A percentile compares a stretch with the other conserved stretches of the same genome.
These are phyloP conservation scores for Natrix natrix DNA, from an alignment of 2,797 vertebrate genomes.

Conservation along the genomic window DNA sequence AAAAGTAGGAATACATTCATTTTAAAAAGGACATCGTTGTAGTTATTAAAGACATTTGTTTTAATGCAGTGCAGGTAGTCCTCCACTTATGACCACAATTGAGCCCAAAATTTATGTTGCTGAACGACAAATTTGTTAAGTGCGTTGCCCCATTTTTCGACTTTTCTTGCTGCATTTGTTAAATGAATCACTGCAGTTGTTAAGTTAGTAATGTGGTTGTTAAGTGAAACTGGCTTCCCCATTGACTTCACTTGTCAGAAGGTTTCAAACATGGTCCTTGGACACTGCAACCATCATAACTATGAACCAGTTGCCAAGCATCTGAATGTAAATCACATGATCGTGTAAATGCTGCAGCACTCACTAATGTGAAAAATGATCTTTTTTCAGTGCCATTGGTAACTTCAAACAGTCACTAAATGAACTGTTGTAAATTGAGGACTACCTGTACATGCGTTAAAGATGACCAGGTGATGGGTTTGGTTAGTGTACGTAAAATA, in stretches of 20 bases:
- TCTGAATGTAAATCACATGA: not conserved
- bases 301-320: not conserved
- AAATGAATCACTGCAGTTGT: not conserved
- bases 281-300: not conserved
- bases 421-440: not conserved
- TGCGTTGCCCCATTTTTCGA: not conserved
- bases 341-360: not conserved
- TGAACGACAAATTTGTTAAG: not conserved
- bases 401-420: not conserved
- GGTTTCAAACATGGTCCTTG: not conserved
- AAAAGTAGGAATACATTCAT: not conserved
- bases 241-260: not conserved
- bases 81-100: not conserved
- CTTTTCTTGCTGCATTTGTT: not conserved
- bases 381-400: not conserved
- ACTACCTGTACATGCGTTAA: not conserved
- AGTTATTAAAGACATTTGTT: not conserved
- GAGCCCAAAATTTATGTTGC: not conserved
- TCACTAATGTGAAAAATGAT: not conserved
- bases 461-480: not conserved
- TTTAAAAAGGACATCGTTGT: not conserved
- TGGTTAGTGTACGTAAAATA: not conserved
- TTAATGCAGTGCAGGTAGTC: not conserved
- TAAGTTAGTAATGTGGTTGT: not conserved
- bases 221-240: not conserved